A percentile compares a stretch with the other conserved stretches of the same genome.
phyloP scores from a whole-genome alignment of 2,113 vertebrate species.

The Ursus arctos region DNA sequence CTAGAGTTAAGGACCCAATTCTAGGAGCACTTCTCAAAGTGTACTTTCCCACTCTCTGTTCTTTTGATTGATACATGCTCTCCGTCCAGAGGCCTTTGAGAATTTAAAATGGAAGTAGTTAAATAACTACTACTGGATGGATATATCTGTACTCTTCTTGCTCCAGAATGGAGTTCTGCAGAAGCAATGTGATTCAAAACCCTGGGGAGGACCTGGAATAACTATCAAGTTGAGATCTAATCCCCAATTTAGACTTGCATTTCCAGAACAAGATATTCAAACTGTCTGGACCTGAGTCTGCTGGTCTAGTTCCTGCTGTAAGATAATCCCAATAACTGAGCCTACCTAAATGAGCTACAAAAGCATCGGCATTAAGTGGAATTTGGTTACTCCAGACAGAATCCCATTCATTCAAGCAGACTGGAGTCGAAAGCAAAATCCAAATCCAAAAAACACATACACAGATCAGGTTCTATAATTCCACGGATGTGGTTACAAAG shows the following conservation, averaged over 20 bases:
- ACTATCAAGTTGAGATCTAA: conserved; percentile 44
- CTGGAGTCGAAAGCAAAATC: conserved; percentile 63
- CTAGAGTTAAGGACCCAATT: neutral
- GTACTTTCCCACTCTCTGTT: neutral
- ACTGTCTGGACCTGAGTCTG: conserved; percentile 30
- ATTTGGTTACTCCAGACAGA: conserved; percentile 39
- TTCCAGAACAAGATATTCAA: conserved; percentile 60
- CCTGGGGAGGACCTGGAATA: conserved; percentile 41
- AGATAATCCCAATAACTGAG: neutral
- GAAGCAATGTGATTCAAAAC: conserved; percentile 7
- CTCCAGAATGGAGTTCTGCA: neutral
- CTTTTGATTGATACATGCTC: neutral
- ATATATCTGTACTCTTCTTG: neutral
- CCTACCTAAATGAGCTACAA: conserved; percentile 48
- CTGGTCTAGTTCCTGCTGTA: conserved; percentile 31
- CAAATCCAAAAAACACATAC: conserved; percentile 72
- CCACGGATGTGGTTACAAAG: conserved; percentile 63
- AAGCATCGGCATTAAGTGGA: conserved; percentile 25
- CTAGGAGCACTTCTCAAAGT: neutral
- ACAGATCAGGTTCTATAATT: conserved; percentile 58
- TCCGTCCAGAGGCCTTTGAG: neutral
- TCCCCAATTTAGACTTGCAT: conserved; percentile 26
- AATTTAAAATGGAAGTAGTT: conserved; percentile 12
- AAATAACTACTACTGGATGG: neutral
- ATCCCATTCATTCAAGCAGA: conserved; percentile 49